These are phyloP conservation scores for Drosophila eohydei DNA, from an alignment of 2,888 invertebrate species.

Conservation along the genomic window DNA sequence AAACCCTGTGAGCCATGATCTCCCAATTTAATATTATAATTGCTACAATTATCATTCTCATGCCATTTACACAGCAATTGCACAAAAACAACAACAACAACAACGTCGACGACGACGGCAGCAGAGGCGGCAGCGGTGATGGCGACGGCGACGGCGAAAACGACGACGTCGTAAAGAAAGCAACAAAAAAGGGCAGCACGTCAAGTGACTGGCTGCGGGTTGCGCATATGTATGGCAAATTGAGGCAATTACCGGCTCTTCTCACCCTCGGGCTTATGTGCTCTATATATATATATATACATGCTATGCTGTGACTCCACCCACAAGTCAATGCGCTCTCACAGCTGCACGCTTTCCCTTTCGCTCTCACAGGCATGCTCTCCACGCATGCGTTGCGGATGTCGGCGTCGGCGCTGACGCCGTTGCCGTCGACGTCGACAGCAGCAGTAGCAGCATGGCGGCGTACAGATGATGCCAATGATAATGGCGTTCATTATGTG, in stretches of 20 bases:
- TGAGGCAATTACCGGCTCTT: constrained; percentile 74
- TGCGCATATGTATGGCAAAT: constrained; percentile 69
- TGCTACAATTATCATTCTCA: constrained; percentile 85
- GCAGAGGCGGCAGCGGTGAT: constrained; percentile 1
- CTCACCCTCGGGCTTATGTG: constrained; percentile 40
- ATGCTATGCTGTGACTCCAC: constrained; percentile 50
- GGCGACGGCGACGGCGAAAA: constrained; percentile 1
- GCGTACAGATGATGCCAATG: constrained; percentile 28
- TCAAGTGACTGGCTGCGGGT: constrained; percentile 54
- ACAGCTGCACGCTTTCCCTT: constrained; percentile 20
- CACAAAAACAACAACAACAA: constrained; percentile 59
- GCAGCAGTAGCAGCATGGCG: constrained; percentile 18
- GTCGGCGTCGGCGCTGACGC: neutral
- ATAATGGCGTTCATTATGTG: constrained; percentile 54
- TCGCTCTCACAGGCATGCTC: constrained; percentile 26
- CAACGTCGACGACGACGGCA: constrained; percentile 2
- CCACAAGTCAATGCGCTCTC: constrained; percentile 28
- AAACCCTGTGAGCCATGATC: constrained; percentile 84
- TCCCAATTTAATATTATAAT: constrained; percentile 85
- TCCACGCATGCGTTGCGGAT: constrained; percentile 60
- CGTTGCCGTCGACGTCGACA: neutral
- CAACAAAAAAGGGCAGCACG: constrained; percentile 58
- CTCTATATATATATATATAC: constrained; percentile 18
- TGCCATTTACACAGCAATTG: constrained; percentile 82
- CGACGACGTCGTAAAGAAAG: constrained; percentile 39